Percentiles rank a stretch among this genome's conserved stretches.
Conservation (phyloP, 2,797 vertebrate species). For the Schizothorax lantsangensis region DNA sequence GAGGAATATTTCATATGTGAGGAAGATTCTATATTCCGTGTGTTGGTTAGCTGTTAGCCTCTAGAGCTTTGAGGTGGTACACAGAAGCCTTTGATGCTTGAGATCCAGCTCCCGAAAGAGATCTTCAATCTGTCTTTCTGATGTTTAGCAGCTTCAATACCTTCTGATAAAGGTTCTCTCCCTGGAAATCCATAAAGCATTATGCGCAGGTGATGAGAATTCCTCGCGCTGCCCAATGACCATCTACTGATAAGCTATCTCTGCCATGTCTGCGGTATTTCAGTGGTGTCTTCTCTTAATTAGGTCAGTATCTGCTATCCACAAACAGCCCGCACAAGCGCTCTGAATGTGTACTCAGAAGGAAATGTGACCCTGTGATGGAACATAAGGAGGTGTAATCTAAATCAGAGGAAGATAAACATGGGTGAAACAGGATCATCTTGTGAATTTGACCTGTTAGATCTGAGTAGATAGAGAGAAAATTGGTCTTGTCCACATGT, state of each 20-base stretch:
- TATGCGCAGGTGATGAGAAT: constrained; percentile 67
- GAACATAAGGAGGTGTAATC: constrained; percentile 31
- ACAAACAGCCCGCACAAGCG: constrained; percentile 39
- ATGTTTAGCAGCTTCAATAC: constrained; percentile 58
- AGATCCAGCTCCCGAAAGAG: constrained; percentile 50
- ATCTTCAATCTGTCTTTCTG: constrained; percentile 58
- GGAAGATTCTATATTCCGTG: constrained; percentile 37
- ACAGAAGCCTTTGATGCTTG: constrained; percentile 49
- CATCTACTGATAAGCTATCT: constrained; percentile 58
- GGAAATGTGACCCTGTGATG: constrained; percentile 42
- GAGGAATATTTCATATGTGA: constrained; percentile 30
- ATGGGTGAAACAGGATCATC: constrained; percentile 16
- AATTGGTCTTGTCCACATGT: constrained; percentile 30
- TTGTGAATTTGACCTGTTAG: constrained; percentile 27
- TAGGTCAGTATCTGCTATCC: constrained; percentile 54
- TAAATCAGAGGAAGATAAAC: constrained; percentile 52
- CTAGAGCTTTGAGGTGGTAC: constrained; percentile 53
- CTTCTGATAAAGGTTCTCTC: constrained; percentile 56
- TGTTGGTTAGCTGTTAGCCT: constrained; percentile 47
- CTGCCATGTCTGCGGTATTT: constrained; percentile 53
- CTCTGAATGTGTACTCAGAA: constrained; percentile 48
- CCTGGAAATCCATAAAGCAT: constrained; percentile 66
- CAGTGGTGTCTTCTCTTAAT: constrained; percentile 58
- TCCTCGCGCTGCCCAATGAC: constrained; percentile 54
- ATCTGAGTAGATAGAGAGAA: constrained; percentile 21